A percentile compares a stretch with the other conserved stretches of the same genome.
phyloP scores from a whole-genome alignment of 1,140 invertebrate species.

The Leptestheria dahalacensis region DNA sequence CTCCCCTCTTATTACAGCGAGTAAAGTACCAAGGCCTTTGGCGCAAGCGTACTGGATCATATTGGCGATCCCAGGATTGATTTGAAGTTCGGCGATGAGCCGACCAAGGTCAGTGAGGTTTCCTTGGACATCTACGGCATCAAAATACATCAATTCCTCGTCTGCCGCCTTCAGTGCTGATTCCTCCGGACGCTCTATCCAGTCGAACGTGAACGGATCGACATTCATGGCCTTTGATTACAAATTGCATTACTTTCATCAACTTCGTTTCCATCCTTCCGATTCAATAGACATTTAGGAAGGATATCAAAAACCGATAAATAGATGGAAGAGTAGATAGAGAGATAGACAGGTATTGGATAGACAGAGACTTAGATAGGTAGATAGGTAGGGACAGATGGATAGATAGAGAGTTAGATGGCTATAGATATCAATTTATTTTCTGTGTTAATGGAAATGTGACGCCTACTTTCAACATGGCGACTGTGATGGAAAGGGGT shows the following conservation, averaged over 20 bases:
- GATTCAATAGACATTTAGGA: too few species aligned
- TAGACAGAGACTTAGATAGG: too few species aligned
- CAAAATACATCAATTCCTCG: background rate
- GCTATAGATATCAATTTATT: background rate
- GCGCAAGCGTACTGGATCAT: conserved; percentile 2
- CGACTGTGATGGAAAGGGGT: background rate
- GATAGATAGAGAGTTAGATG: too few species aligned
- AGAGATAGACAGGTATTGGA: too few species aligned
- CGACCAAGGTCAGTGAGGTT: background rate
- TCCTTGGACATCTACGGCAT: background rate
- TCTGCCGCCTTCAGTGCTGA: background rate
- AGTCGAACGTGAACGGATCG: background rate
- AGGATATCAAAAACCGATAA: too few species aligned
- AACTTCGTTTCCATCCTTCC: too few species aligned
- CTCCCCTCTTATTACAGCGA: background rate
- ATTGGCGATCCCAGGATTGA: conserved; percentile 6
- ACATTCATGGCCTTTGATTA: conserved; percentile 2
- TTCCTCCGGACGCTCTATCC: background rate
- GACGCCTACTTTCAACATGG: background rate
- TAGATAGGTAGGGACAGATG: too few species aligned
- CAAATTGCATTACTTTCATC: background rate
- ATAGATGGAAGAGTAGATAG: too few species aligned
- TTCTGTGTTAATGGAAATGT: background rate
- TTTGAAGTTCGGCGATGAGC: conserved; percentile 5
- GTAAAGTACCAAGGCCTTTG: conserved; percentile 3